Conservation (phyloP, 2,888 invertebrate genomes). For the Melinaea marsaeus region DNA sequence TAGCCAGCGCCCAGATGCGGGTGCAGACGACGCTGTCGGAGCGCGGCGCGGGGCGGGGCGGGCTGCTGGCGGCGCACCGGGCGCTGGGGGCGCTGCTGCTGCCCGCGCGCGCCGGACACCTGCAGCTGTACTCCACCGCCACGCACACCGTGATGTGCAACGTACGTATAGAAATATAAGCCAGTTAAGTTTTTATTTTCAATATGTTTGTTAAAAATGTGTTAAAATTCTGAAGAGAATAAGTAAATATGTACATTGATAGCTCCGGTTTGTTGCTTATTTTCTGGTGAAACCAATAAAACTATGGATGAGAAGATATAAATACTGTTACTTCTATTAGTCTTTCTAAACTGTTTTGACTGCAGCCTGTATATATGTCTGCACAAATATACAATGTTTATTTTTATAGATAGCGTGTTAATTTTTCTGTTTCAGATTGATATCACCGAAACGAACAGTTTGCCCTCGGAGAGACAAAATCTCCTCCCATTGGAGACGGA, state of each 20-base stretch:
- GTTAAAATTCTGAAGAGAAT: no score
- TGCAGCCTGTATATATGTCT: no score
- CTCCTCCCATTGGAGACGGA: constrained; percentile 67
- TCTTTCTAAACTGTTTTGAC: no score
- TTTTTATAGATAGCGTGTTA: background rate
- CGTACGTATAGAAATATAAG: constrained; percentile 38
- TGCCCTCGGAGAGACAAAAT: constrained; percentile 63
- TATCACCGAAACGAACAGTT: constrained; percentile 63
- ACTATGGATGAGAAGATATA: no score
- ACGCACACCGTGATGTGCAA: constrained; percentile 69
- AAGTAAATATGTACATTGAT: no score
- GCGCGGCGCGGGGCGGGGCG: constrained; percentile 57
- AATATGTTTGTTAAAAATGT: no score
- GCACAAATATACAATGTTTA: no score
- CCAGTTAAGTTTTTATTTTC: no score
- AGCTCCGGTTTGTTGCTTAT: no score
- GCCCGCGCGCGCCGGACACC: constrained; percentile 63
- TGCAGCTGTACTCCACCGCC: constrained; percentile 65
- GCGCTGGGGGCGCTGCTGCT: constrained; percentile 55
- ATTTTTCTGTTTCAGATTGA: constrained; percentile 58
- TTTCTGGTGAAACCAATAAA: no score
- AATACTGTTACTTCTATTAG: no score
- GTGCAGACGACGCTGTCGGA: constrained; percentile 63
- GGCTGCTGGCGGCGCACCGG: constrained; percentile 52
- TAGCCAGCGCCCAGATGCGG: constrained; percentile 59